Percentiles rank a stretch among this genome's conserved stretches.
These are phyloP conservation scores for Drosophila silvestris DNA, from an alignment of 2,888 invertebrate species.

Conservation along the genomic window DNA sequence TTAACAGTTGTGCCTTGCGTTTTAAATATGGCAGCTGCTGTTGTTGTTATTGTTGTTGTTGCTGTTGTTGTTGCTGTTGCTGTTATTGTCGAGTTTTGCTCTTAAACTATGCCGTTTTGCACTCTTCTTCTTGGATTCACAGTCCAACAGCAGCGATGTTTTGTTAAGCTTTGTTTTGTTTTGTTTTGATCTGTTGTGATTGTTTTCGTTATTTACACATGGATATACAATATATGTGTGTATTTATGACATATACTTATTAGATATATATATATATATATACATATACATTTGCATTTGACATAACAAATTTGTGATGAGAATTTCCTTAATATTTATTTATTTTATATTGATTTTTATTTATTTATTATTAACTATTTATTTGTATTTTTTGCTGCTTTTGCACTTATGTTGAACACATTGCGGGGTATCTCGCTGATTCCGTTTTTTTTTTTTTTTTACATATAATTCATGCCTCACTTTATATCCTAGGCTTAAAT, in stretches of 20 bases:
- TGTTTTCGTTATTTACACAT: constrained; percentile 28
- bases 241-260: constrained; percentile 8
- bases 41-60: constrained; percentile 21
- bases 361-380: not conserved
- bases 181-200: constrained; percentile 22
- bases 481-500: constrained; percentile 40
- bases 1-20: constrained; percentile 34
- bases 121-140: constrained; percentile 38
- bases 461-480: constrained; percentile 30
- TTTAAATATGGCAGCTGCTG: constrained; percentile 10
- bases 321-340: not conserved
- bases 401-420: constrained; percentile 54
- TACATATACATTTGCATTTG: constrained; percentile 15
- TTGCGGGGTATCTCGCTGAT: constrained; percentile 49
- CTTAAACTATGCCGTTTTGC: constrained; percentile 13
- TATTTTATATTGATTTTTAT: constrained; percentile 11
- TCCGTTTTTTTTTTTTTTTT: constrained; percentile 13
- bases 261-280: constrained; percentile 8
- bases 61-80: constrained; percentile 31
- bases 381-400: constrained; percentile 8
- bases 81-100: constrained; percentile 8
- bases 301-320: constrained; percentile 15
- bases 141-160: constrained; percentile 44
- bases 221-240: constrained; percentile 11
- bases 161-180: constrained; percentile 23